Conservation (phyloP, 2,888 invertebrate species). For the Amphimallon solstitiale region DNA sequence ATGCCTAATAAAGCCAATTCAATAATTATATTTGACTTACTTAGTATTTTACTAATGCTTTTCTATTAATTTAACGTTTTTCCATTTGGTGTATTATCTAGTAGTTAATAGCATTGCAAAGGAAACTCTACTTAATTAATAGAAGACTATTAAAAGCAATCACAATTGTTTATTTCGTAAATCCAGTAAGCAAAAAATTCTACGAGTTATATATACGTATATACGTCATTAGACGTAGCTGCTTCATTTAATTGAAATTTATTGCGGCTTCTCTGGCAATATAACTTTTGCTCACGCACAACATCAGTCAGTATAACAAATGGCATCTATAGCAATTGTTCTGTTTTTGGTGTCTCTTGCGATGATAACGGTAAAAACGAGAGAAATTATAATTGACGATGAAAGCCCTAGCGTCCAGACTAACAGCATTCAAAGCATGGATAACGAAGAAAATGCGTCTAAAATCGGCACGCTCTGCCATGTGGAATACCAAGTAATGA, state of each 20-base stretch:
- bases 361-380: conserved; percentile 44
- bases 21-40: no score
- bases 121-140: no score
- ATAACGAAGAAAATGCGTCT: conserved; percentile 40
- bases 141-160: no score
- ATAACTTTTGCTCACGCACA: background rate
- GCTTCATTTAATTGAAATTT: conserved; percentile 11
- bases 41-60: no score
- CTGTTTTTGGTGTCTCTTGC: conserved; percentile 21
- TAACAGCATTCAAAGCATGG: conserved; percentile 46
- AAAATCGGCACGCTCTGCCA: conserved; percentile 44
- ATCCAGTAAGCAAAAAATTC: no score
- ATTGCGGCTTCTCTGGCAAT: background rate
- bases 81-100: no score
- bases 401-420: conserved; percentile 49
- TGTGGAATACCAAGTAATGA: conserved; percentile 57
- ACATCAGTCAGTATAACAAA: conserved; percentile 9
- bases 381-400: conserved; percentile 53
- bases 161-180: no score
- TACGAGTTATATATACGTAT: no score
- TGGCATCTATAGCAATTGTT: conserved; percentile 23
- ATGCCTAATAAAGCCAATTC: no score
- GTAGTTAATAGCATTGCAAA: no score
- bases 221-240: background rate
- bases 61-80: no score